These are phyloP conservation scores for Catagonus wagneri DNA, from an alignment of 2,113 vertebrate species.

Conservation along the genomic window DNA sequence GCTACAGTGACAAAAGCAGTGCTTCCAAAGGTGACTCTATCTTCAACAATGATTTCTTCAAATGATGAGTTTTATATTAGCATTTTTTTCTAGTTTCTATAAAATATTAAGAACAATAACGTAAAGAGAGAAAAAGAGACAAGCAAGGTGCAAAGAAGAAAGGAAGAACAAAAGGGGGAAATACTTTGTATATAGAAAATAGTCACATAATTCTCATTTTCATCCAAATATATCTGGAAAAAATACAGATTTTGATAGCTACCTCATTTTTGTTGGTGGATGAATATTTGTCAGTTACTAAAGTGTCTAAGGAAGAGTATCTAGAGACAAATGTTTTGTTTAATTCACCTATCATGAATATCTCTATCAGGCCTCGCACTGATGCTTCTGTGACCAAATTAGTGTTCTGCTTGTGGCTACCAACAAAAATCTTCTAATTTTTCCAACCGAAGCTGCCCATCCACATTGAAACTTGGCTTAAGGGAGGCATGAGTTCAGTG, in stretches of 20 bases:
- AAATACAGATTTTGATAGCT: not conserved
- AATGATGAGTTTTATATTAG: not conserved
- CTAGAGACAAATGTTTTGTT: not conserved
- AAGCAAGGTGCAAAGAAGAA: not conserved
- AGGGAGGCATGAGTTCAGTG: not conserved
- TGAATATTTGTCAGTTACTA: not conserved
- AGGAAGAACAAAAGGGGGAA: not conserved
- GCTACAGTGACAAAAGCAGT: not conserved
- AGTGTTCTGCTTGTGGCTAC: not conserved
- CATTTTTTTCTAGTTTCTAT: conserved; percentile 4
- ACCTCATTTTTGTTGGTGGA: not conserved
- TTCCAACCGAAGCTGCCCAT: not conserved
- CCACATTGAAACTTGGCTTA: not conserved
- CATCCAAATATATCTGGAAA: not conserved
- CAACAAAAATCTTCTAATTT: not conserved
- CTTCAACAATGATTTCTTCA: not conserved
- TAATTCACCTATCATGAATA: not conserved
- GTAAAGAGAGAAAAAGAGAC: not conserved
- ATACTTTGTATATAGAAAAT: not conserved
- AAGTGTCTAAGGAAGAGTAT: not conserved
- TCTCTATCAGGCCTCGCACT: not conserved
- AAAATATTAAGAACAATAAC: not conserved
- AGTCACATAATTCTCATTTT: not conserved
- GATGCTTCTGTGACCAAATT: not conserved
- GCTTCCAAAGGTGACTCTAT: not conserved